A percentile compares a stretch with the other conserved stretches of the same genome.
phyloP scores from a whole-genome alignment of 2,113 vertebrate species.

The Oceanodroma tethys region DNA sequence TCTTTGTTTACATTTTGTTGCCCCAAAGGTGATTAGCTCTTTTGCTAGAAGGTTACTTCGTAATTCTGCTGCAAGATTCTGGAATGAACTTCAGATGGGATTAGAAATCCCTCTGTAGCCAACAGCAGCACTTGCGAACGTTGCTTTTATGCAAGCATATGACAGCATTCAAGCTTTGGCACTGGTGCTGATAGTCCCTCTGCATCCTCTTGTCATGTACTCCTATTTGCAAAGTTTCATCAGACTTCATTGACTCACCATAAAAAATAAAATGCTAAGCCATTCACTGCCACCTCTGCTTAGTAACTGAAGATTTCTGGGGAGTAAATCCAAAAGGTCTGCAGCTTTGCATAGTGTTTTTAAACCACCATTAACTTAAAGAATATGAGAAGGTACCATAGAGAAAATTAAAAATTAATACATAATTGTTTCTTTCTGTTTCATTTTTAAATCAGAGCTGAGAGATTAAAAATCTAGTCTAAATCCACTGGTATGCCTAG shows the following conservation, averaged over 20 bases:
- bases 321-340: neutral
- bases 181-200: neutral
- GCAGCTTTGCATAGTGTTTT: neutral
- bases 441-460: neutral
- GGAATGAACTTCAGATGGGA: neutral
- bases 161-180: neutral
- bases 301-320: neutral
- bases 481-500: neutral
- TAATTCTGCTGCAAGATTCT: neutral
- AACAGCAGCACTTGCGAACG: neutral
- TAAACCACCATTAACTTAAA: neutral
- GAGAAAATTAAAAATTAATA: neutral
- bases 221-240: neutral
- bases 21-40: neutral
- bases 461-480: neutral
- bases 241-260: neutral
- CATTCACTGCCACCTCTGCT: neutral
- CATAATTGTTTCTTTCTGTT: neutral
- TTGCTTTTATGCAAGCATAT: neutral
- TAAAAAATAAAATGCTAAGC: neutral
- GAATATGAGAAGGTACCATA: neutral
- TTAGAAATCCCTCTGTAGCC: neutral
- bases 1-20: neutral
- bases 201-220: neutral
- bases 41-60: slow-evolving; percentile 3